Base-by-base conservation (phyloP, 2,113 vertebrate species). In the Patagioenas fasciata region DNA sequence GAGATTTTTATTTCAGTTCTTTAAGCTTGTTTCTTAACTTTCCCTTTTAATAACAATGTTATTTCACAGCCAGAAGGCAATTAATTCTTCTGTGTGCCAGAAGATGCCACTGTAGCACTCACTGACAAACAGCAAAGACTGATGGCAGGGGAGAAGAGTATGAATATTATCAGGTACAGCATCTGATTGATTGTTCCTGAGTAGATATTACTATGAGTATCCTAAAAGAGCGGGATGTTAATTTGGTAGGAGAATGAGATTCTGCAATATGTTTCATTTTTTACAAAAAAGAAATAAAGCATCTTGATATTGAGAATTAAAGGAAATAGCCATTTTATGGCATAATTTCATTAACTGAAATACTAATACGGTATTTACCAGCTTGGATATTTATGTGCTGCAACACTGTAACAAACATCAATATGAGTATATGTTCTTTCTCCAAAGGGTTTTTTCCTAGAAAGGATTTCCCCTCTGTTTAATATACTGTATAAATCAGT, bases 81-180 rank as follows among this genome's bases (percentile, higher is more conserved):
- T 74, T 64, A 61, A 96, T 97, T 67, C 95, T 51, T 50, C 61
- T 24, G 1, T 75, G 4, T 53, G 89, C 97, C 98, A 98, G 96
- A 96, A 97, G 97, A 97, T 98, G 98, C 93, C 98, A 95, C 96
- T 97, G 70, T 62, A 97, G 72, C 70, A 96, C 93, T 97, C 98
- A 0, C 24, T 96, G 94, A 96, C 13, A 85, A 94, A 80, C 38
- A 69, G 36, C 50, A 51, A 84, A 90, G 75, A 81, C 56, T 75
- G 64, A 74, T 84, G 75, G 18, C 34, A 80, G 31, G 14, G 23
- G 7, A 89, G 58, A 90, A 67, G 40, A 4, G 14, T 87, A 40
- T 74, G 73, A 88, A 72, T 85, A 66, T 78, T 85, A 70, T 54
- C 64, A 75, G 44, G 32, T 83, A 42, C 25, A 75, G 13, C 10